Conservation (phyloP, 2,113 vertebrate genomes). For the Madoqua kirkii region DNA sequence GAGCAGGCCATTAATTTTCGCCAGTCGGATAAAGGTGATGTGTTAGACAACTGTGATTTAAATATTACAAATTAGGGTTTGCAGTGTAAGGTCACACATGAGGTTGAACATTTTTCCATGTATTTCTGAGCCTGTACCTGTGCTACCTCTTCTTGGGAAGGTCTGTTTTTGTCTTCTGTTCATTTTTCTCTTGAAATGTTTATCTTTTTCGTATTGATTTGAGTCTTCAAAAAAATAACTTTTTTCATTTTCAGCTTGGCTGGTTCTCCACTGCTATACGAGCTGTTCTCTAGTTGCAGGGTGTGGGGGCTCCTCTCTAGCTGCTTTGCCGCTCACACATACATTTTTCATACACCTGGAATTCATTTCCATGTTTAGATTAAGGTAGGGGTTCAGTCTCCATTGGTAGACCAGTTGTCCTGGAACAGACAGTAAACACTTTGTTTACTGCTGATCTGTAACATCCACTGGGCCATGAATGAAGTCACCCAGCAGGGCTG, state of each 20-base stretch:
- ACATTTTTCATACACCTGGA: background rate
- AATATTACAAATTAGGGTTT: background rate
- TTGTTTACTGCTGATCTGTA: background rate
- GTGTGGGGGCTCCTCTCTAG: too few species aligned
- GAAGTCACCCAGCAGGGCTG: background rate
- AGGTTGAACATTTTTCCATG: background rate
- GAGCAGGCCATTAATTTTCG: background rate
- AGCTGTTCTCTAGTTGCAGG: rapidly evolving
- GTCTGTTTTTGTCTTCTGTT: background rate
- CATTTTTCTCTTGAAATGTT: background rate
- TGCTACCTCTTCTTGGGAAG: background rate
- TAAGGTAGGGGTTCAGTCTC: background rate
- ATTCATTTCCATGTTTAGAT: background rate
- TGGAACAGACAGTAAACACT: background rate
- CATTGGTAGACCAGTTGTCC: background rate
- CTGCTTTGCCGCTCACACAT: background rate
- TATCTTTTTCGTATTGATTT: background rate
- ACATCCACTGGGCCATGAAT: background rate
- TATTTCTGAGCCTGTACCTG: background rate
- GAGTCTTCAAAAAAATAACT: background rate
- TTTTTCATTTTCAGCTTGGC: background rate
- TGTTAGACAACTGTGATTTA: background rate
- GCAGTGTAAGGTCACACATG: background rate
- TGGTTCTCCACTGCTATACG: background rate
- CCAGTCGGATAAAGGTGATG: background rate